These are phyloP conservation scores for Rhineura floridana DNA, from an alignment of 2,113 vertebrate genomes.

Conservation along the genomic window DNA sequence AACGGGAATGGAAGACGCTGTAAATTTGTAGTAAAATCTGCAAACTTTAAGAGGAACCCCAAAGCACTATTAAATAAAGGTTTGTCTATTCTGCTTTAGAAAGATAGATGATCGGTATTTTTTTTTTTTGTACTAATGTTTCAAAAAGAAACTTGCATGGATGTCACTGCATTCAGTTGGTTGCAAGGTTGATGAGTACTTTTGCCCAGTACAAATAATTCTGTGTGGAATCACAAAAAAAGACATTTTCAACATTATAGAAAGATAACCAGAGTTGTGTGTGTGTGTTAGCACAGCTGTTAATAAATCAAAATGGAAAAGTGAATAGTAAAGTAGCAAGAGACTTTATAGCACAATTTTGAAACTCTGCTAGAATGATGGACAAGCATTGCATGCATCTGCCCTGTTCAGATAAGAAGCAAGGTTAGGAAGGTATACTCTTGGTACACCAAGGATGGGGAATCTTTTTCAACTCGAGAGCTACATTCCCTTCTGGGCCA, in stretches of 20 bases:
- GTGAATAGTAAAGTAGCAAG: neutral
- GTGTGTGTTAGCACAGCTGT: neutral
- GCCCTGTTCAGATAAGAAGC: neutral
- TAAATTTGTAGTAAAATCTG: neutral
- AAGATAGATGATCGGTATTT: neutral
- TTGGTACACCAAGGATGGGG: too few relatives aligned
- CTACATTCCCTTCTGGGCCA: too few relatives aligned
- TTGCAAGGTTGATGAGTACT: neutral
- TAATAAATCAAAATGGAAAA: neutral
- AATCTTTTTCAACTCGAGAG: too few relatives aligned
- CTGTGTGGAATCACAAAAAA: neutral
- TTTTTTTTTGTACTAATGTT: too few relatives aligned
- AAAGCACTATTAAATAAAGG: neutral
- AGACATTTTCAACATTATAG: neutral
- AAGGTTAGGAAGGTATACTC: neutral
- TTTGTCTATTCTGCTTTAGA: neutral
- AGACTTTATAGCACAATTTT: neutral
- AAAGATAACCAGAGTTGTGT: neutral
- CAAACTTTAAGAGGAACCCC: neutral
- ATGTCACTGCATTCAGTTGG: neutral
- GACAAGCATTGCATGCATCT: too few relatives aligned
- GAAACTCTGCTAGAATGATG: neutral
- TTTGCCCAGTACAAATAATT: neutral
- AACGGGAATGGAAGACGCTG: neutral
- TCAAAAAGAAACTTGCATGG: neutral